phyloP scores from a whole-genome alignment of 1,140 invertebrate genomes.

The Camponotus pennsylvanicus region DNA sequence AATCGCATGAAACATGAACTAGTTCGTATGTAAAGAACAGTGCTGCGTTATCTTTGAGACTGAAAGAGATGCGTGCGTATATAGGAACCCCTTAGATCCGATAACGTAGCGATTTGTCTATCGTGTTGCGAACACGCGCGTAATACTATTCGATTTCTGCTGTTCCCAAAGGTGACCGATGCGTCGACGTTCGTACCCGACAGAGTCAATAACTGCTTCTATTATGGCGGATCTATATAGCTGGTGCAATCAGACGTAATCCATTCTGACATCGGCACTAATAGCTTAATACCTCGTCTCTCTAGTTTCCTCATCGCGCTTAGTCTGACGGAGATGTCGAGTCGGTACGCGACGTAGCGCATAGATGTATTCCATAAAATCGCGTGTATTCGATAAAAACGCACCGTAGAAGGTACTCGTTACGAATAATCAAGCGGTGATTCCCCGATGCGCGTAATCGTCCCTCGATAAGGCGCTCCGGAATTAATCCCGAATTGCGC shows the following conservation, averaged over 20 bases:
- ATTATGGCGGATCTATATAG: slow-evolving; percentile 44
- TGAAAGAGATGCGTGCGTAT: slow-evolving; percentile 19
- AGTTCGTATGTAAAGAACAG: slow-evolving; percentile 42
- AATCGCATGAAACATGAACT: slow-evolving; percentile 48
- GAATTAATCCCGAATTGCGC: slow-evolving; percentile 69
- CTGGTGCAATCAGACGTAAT: slow-evolving; percentile 31
- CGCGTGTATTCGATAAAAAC: not conserved
- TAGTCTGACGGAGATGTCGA: not conserved
- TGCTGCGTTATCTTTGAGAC: slow-evolving; percentile 32
- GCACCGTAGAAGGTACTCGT: not conserved
- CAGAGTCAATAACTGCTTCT: slow-evolving; percentile 62
- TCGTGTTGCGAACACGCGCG: slow-evolving; percentile 25
- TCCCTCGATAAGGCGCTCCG: not conserved
- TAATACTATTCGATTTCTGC: slow-evolving; percentile 54
- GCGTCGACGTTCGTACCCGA: slow-evolving; percentile 50
- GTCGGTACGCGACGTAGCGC: too few relatives aligned
- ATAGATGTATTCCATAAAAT: not conserved
- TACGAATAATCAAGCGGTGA: not conserved
- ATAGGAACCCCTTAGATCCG: slow-evolving; percentile 9
- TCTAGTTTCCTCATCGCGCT: not conserved
- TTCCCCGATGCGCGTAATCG: not conserved
- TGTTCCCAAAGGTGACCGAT: slow-evolving; percentile 63
- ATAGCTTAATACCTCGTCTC: not conserved
- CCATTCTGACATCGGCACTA: slow-evolving; percentile 24
- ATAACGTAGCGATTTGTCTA: slow-evolving; percentile 61